Evolutionary conservation across 2,113 vertebrate genomes (phyloP).

Genomic region (Candoia aspera): DNA sequence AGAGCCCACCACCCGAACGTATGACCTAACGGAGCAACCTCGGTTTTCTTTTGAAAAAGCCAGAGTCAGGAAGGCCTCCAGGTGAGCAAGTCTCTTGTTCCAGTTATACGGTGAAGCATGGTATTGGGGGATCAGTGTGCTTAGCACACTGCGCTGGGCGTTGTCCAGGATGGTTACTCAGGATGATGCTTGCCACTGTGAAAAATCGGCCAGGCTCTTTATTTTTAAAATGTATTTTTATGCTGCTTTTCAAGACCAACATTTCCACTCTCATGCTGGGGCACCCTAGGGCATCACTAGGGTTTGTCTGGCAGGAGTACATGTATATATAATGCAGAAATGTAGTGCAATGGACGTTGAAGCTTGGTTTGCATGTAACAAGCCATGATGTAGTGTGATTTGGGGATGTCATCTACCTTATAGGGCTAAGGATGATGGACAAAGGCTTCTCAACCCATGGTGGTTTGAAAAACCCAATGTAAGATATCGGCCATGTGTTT

Average conservation of each 20-base stretch:
- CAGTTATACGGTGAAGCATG: background rate
- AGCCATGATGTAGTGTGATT: background rate
- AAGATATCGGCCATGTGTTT: background rate
- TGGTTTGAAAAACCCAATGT: too few relatives aligned
- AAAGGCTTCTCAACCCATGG: background rate
- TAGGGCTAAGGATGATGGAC: background rate
- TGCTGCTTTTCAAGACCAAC: background rate
- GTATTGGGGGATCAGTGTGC: background rate
- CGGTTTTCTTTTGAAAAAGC: slow-evolving; percentile 90
- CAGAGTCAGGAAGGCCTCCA: slow-evolving; percentile 85
- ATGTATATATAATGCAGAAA: background rate
- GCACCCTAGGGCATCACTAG: background rate
- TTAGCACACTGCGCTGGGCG: too few relatives aligned
- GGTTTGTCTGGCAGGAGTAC: background rate
- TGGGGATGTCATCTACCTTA: background rate
- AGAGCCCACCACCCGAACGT: slow-evolving; percentile 85
- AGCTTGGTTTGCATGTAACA: background rate
- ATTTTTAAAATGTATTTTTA: background rate
- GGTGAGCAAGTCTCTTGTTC: slow-evolving; percentile 70
- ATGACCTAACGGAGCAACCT: slow-evolving; percentile 77
- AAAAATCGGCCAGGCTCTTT: background rate
- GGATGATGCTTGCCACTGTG: background rate
- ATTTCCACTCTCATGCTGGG: background rate
- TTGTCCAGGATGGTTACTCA: background rate
- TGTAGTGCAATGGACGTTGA: background rate